Percentiles rank a stretch among this genome's conserved stretches.
Evolutionary conservation across 2,797 vertebrate genomes (phyloP).

Genomic region (Discoglossus pictus): DNA sequence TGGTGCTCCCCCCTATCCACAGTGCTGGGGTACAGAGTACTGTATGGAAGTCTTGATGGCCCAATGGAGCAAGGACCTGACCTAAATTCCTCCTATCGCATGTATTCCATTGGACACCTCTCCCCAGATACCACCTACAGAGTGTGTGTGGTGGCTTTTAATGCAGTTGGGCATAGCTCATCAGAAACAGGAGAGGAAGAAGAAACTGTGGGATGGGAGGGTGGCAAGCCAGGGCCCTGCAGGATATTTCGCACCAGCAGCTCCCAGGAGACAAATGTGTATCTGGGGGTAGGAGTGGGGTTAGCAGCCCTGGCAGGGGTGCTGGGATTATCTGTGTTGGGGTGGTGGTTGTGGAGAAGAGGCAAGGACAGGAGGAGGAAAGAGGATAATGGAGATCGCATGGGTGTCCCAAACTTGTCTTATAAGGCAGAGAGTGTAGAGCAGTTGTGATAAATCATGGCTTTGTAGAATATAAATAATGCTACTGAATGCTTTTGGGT

Average conservation of each 20-base stretch:
- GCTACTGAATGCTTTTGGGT: no score
- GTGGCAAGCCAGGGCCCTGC: slow-evolving; percentile 13
- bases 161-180: slow-evolving; percentile 35
- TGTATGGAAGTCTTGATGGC: background rate
- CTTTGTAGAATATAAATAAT: no score
- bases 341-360: slow-evolving; percentile 14
- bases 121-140: slow-evolving; percentile 13
- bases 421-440: slow-evolving; percentile 25
- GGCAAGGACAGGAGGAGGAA: background rate
- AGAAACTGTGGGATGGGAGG: background rate
- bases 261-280: slow-evolving; percentile 6
- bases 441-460: slow-evolving; percentile 12
- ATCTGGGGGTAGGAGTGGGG: slow-evolving; percentile 24
- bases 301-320: slow-evolving; percentile 14
- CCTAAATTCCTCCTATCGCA: slow-evolving; percentile 31
- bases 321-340: background rate
- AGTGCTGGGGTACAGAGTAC: slow-evolving; percentile 22
- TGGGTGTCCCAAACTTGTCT: slow-evolving; percentile 21
- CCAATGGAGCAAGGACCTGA: slow-evolving; percentile 6
- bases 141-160: slow-evolving; percentile 39
- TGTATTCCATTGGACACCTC: slow-evolving; percentile 22
- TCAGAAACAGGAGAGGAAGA: background rate
- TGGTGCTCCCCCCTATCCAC: slow-evolving; percentile 43
- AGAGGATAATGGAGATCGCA: background rate
- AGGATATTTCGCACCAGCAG: slow-evolving; percentile 3